These are phyloP conservation scores for Eupsittula cactorum DNA, from an alignment of 2,113 vertebrate species.

Conservation along the genomic window DNA sequence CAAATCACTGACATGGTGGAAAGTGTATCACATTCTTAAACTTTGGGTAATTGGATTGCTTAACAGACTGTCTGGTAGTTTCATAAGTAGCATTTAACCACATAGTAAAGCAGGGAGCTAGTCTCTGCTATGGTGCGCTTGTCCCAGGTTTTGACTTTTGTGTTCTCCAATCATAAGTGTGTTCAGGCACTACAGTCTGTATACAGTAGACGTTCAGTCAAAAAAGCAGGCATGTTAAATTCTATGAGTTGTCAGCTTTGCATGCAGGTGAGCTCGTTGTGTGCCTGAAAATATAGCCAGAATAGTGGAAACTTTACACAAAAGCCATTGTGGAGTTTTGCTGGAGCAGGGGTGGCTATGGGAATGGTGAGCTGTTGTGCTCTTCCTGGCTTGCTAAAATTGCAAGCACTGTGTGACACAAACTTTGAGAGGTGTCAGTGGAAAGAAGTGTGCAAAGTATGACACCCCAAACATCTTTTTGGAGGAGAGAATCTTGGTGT, in stretches of 20 bases:
- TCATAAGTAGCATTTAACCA: neutral
- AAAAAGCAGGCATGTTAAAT: neutral
- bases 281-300: neutral
- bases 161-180: neutral
- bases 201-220: neutral
- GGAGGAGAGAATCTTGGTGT: neutral
- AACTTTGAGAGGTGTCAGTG: neutral
- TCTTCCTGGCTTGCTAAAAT: neutral
- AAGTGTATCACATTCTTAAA: neutral
- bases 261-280: neutral
- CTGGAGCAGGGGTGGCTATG: neutral
- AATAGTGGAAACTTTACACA: neutral
- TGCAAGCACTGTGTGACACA: neutral
- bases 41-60: neutral
- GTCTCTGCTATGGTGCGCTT: neutral
- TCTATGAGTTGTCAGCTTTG: neutral
- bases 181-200: neutral
- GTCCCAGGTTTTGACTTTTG: neutral
- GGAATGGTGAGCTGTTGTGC: neutral
- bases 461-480: neutral
- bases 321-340: neutral
- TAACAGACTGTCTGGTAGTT: neutral
- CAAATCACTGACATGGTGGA: neutral
- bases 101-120: neutral
- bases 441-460: neutral